Evolutionary conservation across 2,113 vertebrate genomes (phyloP).

Genomic region (Oryzias melastigma): DNA sequence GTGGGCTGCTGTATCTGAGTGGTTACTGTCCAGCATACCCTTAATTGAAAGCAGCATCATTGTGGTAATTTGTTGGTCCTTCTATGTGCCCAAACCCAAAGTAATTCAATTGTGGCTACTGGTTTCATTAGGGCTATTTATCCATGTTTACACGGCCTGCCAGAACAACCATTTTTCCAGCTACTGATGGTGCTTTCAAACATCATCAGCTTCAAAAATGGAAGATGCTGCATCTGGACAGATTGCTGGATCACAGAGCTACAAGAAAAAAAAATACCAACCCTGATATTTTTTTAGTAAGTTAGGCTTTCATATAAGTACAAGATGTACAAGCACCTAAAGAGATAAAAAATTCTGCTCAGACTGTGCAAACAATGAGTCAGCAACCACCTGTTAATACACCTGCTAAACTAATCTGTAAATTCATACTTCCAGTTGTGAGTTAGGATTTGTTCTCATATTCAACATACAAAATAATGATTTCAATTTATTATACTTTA

Average conservation of each 20-base stretch:
- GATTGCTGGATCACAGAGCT: too few relatives aligned
- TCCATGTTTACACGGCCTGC: background rate
- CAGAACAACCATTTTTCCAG: background rate
- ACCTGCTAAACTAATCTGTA: slow-evolving; percentile 61
- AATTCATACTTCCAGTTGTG: slow-evolving; percentile 32
- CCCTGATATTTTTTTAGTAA: slow-evolving; percentile 20
- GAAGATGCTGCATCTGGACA: too few relatives aligned
- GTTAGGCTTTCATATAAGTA: slow-evolving; percentile 22
- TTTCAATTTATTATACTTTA: too few relatives aligned
- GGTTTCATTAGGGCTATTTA: background rate
- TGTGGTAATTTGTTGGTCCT: background rate
- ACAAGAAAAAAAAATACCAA: too few relatives aligned
- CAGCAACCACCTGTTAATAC: slow-evolving; percentile 57
- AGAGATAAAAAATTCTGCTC: slow-evolving; percentile 27
- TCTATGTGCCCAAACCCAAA: background rate
- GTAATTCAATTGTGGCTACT: background rate
- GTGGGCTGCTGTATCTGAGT: background rate
- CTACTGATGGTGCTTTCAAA: background rate
- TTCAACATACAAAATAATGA: too few relatives aligned
- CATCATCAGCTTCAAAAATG: background rate
- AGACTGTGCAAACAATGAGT: slow-evolving; percentile 41
- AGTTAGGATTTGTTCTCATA: slow-evolving; percentile 2
- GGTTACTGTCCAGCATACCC: background rate
- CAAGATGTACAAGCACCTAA: slow-evolving; percentile 31
- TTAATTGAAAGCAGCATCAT: background rate